Percentiles rank a stretch among this genome's conserved stretches.
Conservation (phyloP, 2,113 vertebrate genomes). For the Macroglossus sobrinus region DNA sequence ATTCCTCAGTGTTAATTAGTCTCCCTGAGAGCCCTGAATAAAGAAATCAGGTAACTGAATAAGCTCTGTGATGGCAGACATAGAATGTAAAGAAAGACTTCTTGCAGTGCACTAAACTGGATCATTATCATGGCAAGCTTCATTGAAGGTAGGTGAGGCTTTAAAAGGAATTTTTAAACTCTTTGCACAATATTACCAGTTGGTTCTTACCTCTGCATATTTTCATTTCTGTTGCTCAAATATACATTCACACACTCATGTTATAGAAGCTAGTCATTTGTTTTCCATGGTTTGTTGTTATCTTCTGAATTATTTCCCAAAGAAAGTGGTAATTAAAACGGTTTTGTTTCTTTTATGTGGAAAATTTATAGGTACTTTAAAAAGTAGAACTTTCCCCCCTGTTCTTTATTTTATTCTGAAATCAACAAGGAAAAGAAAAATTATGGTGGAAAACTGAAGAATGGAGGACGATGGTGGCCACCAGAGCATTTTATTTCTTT, state of each 20-base stretch:
- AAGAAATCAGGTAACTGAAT: constrained; percentile 53
- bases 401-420: not conserved
- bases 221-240: constrained; percentile 25
- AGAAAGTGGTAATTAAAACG: constrained; percentile 11
- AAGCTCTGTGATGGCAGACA: constrained; percentile 21
- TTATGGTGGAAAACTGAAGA: not conserved
- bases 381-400: not conserved
- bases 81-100: not conserved
- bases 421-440: not conserved
- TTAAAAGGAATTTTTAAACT: not conserved
- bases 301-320: constrained; percentile 8
- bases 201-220: not conserved
- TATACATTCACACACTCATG: not conserved
- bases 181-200: not conserved
- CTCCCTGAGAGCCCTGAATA: constrained; percentile 49
- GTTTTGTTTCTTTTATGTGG: not conserved
- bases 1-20: constrained; percentile 62
- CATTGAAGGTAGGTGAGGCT: not conserved
- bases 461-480: not conserved
- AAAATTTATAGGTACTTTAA: not conserved
- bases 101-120: not conserved
- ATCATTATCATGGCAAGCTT: not conserved
- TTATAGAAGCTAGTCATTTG: constrained; percentile 17
- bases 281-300: not conserved
- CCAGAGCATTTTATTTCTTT: not conserved